phyloP scores from a whole-genome alignment of 2,797 vertebrate species.

The Dromococcyx pavoninus region DNA sequence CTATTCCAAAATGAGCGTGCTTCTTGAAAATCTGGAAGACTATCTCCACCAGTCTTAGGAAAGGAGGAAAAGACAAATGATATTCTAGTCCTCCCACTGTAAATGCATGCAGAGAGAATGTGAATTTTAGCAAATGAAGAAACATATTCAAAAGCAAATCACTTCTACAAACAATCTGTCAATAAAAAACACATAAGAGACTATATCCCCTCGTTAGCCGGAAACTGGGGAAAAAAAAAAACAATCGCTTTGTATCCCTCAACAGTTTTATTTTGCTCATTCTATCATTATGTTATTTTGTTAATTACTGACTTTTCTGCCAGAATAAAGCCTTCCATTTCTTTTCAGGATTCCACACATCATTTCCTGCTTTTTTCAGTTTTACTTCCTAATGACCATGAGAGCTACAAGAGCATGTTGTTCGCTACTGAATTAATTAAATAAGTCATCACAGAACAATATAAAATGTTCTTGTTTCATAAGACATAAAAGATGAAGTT shows the following conservation, averaged over 20 bases:
- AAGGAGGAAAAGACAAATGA: not conserved
- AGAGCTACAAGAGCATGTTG: not conserved
- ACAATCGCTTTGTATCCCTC: not conserved
- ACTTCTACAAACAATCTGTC: not conserved
- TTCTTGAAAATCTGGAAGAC: not conserved
- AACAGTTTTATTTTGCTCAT: not conserved
- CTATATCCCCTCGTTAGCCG: rapidly evolving
- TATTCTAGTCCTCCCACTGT: not conserved
- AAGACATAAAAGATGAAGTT: not conserved
- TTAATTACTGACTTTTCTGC: not conserved
- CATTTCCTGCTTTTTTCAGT: not conserved
- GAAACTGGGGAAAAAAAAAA: not conserved
- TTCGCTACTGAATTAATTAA: not conserved
- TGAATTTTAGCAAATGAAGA: not conserved
- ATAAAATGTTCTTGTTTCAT: not conserved
- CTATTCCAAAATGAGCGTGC: not conserved
- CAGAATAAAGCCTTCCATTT: not conserved
- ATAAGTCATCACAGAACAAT: not conserved
- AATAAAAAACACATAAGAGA: not conserved
- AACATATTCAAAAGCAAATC: not conserved
- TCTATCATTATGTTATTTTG: not conserved
- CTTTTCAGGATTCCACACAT: not conserved
- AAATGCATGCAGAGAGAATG: not conserved
- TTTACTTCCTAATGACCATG: not conserved
- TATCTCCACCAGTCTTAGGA: not conserved